phyloP scores from a whole-genome alignment of 2,113 vertebrate species.

The Dromiciops gliroides region DNA sequence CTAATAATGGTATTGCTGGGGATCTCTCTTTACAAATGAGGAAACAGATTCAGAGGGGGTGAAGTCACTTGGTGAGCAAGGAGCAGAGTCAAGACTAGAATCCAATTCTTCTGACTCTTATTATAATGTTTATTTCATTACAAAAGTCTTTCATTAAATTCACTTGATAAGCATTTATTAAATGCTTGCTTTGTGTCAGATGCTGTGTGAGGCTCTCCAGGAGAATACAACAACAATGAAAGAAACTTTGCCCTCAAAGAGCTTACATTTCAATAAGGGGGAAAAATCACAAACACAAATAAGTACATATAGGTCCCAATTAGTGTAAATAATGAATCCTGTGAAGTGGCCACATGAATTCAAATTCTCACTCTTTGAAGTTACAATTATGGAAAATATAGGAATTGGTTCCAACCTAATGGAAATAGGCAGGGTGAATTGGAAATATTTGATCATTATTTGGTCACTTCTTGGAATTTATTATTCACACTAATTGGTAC shows the following conservation, averaged over 20 bases:
- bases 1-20: too few relatives aligned
- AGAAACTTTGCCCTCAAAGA: not conserved
- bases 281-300: not conserved
- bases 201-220: not conserved
- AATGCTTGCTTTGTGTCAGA: not conserved
- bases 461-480: not conserved
- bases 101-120: not conserved
- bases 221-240: not conserved
- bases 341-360: not conserved
- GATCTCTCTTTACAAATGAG: not conserved
- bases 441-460: not conserved
- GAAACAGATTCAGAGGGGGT: not conserved
- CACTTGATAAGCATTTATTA: not conserved
- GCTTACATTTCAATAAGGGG: not conserved
- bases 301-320: not conserved
- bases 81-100: not conserved
- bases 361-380: not conserved
- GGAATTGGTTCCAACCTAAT: too few relatives aligned
- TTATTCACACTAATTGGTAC: not conserved
- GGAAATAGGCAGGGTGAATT: not conserved
- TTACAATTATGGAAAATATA: not conserved
- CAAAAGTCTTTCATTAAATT: not conserved
- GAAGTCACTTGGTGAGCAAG: not conserved
- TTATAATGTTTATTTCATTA: not conserved
- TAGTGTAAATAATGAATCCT: not conserved